phyloP scores from a whole-genome alignment of 2,113 vertebrate species.

The Bostrychus sinensis region DNA sequence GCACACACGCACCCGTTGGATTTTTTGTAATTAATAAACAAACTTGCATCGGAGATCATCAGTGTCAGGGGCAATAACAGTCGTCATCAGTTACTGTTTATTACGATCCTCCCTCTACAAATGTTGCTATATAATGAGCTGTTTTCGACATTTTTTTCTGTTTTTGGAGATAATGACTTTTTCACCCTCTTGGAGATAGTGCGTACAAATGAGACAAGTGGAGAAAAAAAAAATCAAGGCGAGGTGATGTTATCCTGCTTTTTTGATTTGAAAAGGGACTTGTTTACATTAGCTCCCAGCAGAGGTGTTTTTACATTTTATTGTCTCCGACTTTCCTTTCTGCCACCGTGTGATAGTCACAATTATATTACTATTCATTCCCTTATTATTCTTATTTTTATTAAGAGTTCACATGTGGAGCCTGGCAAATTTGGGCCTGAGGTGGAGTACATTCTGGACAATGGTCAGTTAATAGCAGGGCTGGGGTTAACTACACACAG shows the following conservation, averaged over 20 bases:
- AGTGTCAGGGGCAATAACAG: conserved; percentile 98
- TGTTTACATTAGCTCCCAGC: conserved; percentile 72
- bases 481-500: too few relatives aligned
- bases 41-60: conserved; percentile 99
- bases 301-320: conserved; percentile 73
- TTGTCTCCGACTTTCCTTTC: conserved; percentile 61
- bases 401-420: too few relatives aligned
- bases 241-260: conserved; percentile 69
- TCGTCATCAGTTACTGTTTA: conserved; percentile 99
- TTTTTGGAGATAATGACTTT: conserved; percentile 95
- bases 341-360: conserved; percentile 68
- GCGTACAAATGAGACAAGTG: conserved; percentile 71
- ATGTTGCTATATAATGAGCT: conserved; percentile 99
- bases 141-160: conserved; percentile 88
- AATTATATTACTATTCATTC: too few relatives aligned
- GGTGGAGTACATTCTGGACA: too few relatives aligned
- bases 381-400: too few relatives aligned
- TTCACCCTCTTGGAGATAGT: conserved; percentile 81
- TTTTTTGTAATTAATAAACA: conserved; percentile 99
- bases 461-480: too few relatives aligned
- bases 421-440: too few relatives aligned
- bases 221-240: conserved; percentile 69
- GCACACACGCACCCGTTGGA: conserved; percentile 15
- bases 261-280: conserved; percentile 60
- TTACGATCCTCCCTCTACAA: conserved; percentile 97